Evolutionary conservation across 1,140 invertebrate genomes (phyloP).

Genomic region (Whitmania pigra): DNA sequence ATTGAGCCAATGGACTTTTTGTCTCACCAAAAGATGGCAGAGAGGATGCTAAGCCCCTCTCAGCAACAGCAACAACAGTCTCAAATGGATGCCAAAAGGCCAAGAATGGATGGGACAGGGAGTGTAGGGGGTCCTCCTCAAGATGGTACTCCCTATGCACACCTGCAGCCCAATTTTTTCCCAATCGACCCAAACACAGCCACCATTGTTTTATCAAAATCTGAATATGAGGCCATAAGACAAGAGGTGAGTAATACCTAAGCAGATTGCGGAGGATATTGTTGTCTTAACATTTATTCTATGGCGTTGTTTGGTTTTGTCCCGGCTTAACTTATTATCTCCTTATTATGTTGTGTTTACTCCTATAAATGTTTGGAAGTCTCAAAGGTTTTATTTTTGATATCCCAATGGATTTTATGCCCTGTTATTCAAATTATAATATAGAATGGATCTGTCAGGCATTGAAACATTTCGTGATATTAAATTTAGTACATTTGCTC

Average conservation of each 20-base stretch:
- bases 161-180: constrained; percentile 7
- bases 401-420: too few species aligned
- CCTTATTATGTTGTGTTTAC: too few species aligned
- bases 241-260: constrained; percentile 8
- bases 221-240: constrained; percentile 12
- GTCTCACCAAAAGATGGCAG: constrained; percentile 20
- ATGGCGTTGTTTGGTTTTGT: too few species aligned
- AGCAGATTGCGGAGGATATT: too few species aligned
- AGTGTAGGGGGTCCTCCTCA: constrained; percentile 1
- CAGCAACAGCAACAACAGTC: constrained; percentile 5
- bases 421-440: too few species aligned
- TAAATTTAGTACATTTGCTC: too few species aligned
- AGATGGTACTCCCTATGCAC: not conserved
- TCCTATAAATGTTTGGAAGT: too few species aligned
- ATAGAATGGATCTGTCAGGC: too few species aligned
- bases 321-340: too few species aligned
- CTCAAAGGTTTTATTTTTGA: too few species aligned
- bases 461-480: too few species aligned
- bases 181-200: constrained; percentile 6
- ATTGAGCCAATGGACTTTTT: constrained; percentile 20
- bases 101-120: constrained; percentile 12
- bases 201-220: constrained; percentile 14
- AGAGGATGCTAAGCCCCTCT: constrained; percentile 14
- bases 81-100: constrained; percentile 17
- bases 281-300: too few species aligned